These are phyloP conservation scores for Xestia sexstrigata DNA, from an alignment of 2,888 invertebrate genomes.

Conservation along the genomic window DNA sequence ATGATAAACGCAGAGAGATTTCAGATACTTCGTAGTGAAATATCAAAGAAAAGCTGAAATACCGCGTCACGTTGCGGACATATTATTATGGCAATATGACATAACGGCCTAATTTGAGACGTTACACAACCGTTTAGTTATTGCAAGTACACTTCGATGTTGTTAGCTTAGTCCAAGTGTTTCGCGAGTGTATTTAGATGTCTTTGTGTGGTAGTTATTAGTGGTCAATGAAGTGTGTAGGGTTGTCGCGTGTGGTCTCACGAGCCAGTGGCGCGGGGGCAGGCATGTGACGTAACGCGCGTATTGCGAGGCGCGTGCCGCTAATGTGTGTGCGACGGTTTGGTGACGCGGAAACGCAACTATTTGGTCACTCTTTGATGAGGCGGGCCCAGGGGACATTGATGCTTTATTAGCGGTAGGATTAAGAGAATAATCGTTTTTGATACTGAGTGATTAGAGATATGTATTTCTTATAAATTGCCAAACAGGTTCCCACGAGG, in stretches of 20 bases:
- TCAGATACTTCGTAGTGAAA: neutral
- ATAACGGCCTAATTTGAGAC: neutral
- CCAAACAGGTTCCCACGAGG: neutral
- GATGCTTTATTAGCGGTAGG: slow-evolving; percentile 1
- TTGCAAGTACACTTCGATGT: neutral
- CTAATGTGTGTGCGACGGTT: slow-evolving; percentile 65
- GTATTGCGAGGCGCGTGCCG: slow-evolving; percentile 68
- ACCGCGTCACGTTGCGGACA: neutral
- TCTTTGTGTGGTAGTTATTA: slow-evolving; percentile 52
- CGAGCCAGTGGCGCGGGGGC: slow-evolving; percentile 41
- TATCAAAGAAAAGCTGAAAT: neutral
- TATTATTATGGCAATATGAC: neutral
- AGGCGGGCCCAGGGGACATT: slow-evolving; percentile 9
- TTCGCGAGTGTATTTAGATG: neutral
- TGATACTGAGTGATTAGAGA: neutral
- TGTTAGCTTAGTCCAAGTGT: neutral
- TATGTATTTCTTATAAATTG: neutral
- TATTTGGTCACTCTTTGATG: slow-evolving; percentile 53
- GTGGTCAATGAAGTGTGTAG: slow-evolving; percentile 63
- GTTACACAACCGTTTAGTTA: neutral
- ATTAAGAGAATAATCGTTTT: slow-evolving; percentile 4
- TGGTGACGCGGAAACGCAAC: slow-evolving; percentile 64
- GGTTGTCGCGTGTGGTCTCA: slow-evolving; percentile 55
- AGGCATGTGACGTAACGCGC: slow-evolving; percentile 58
- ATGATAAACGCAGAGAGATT: neutral